Conservation (phyloP, 2,888 invertebrate genomes). For the Aphodius sticticus region DNA sequence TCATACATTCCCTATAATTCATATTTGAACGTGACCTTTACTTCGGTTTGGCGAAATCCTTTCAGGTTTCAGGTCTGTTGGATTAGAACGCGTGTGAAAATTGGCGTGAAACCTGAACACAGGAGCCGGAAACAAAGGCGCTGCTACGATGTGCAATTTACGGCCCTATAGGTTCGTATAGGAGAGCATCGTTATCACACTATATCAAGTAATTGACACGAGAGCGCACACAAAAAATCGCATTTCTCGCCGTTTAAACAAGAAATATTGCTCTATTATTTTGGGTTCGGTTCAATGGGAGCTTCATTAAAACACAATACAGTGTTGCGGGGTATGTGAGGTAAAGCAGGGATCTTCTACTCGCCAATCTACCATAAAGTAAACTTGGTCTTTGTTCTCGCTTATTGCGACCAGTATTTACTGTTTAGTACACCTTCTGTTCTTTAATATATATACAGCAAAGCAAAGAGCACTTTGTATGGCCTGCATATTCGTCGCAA, state of each 20-base stretch:
- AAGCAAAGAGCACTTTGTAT: too few species aligned
- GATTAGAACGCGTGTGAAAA: not conserved
- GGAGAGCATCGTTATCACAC: not conserved
- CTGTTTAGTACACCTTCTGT: not conserved
- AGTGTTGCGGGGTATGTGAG: not conserved
- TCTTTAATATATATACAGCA: too few species aligned
- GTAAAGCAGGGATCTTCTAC: not conserved
- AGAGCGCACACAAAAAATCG: not conserved
- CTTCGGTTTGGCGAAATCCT: not conserved
- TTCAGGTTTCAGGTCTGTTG: not conserved
- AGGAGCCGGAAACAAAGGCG: not conserved
- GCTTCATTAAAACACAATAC: constrained; percentile 29
- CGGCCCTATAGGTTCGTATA: not conserved
- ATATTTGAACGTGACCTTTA: not conserved
- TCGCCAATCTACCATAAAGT: not conserved
- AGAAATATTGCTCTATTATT: constrained; percentile 30
- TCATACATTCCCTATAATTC: not conserved
- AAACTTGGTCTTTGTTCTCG: not conserved
- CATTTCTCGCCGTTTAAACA: constrained; percentile 27
- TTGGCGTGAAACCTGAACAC: not conserved
- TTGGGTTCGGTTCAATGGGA: constrained; percentile 10
- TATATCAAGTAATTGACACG: not conserved
- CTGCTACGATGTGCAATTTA: not conserved
- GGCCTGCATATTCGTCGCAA: too few species aligned
- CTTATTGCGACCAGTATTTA: not conserved